Conservation (phyloP, 2,888 invertebrate genomes). For the Allophyes oxyacanthae region DNA sequence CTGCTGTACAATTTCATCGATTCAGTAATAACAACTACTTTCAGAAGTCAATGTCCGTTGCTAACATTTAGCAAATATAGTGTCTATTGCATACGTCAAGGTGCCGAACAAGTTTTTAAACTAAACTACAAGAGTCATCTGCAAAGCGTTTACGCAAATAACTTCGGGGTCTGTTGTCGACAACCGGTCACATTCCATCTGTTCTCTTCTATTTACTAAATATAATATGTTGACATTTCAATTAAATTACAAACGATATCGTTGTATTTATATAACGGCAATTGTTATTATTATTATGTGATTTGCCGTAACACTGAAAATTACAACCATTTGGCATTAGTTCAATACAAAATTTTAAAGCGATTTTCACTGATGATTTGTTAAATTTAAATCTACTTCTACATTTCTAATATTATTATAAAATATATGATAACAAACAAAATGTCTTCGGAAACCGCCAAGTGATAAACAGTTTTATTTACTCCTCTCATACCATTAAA, state of each 20-base stretch:
- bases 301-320: slow-evolving; percentile 19
- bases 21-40: too few relatives aligned
- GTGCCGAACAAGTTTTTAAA: slow-evolving; percentile 48
- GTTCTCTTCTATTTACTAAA: slow-evolving; percentile 61
- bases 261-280: slow-evolving; percentile 29
- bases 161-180: slow-evolving; percentile 48
- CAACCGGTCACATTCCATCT: slow-evolving; percentile 68
- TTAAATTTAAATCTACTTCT: too few relatives aligned
- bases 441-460: not conserved
- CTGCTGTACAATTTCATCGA: too few relatives aligned
- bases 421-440: too few relatives aligned
- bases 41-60: slow-evolving; percentile 19
- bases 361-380: not conserved
- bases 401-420: too few relatives aligned
- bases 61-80: slow-evolving; percentile 48
- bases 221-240: slow-evolving; percentile 44
- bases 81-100: slow-evolving; percentile 36
- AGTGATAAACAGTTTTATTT: slow-evolving; percentile 35
- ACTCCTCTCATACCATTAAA: slow-evolving; percentile 62
- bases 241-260: slow-evolving; percentile 25
- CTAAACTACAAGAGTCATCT: slow-evolving; percentile 49
- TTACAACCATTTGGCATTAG: slow-evolving; percentile 26
- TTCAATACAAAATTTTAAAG: slow-evolving; percentile 20
- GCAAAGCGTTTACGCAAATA: slow-evolving; percentile 59
- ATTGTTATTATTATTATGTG: slow-evolving; percentile 21